These are phyloP conservation scores for Haliclystus octoradiatus DNA, from an alignment of 30 jellyfish, hydroid and myxozoan genomes.

Conservation along the genomic window DNA sequence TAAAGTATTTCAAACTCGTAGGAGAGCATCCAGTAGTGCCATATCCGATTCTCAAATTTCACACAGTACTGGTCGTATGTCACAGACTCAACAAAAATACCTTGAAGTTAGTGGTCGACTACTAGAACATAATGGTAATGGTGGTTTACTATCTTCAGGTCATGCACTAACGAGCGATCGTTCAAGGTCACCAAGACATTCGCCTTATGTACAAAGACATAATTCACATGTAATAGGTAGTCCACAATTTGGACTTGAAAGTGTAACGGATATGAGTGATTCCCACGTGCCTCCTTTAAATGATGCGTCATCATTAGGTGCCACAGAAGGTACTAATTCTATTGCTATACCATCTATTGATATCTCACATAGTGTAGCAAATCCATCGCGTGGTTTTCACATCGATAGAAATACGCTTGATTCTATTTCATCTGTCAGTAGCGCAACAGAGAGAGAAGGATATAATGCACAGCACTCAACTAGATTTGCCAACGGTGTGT, in stretches of 20 bases:
- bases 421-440: slow-evolving; percentile 11
- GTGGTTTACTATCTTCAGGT: neutral
- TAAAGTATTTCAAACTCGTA: neutral
- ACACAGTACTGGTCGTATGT: neutral
- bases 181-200: neutral
- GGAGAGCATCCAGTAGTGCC: neutral
- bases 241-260: slow-evolving; percentile 8
- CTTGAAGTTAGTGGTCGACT: neutral
- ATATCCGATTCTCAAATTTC: neutral
- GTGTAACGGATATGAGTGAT: neutral
- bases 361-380: slow-evolving; percentile 4
- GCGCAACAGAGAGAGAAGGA: slow-evolving; percentile 11
- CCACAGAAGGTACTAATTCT: slow-evolving; percentile 93
- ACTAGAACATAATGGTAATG: neutral
- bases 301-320: slow-evolving; percentile 69
- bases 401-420: slow-evolving; percentile 7
- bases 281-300: slow-evolving; percentile 16
- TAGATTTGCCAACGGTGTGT: neutral
- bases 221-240: neutral
- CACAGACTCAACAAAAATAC: neutral
- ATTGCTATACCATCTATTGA: slow-evolving; percentile 30
- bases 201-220: neutral
- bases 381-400: neutral
- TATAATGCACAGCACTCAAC: slow-evolving; percentile 15
- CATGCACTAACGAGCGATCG: neutral